Evolutionary conservation across 2,888 invertebrate species (phyloP).

Genomic region (Adineta ricciae): DNA sequence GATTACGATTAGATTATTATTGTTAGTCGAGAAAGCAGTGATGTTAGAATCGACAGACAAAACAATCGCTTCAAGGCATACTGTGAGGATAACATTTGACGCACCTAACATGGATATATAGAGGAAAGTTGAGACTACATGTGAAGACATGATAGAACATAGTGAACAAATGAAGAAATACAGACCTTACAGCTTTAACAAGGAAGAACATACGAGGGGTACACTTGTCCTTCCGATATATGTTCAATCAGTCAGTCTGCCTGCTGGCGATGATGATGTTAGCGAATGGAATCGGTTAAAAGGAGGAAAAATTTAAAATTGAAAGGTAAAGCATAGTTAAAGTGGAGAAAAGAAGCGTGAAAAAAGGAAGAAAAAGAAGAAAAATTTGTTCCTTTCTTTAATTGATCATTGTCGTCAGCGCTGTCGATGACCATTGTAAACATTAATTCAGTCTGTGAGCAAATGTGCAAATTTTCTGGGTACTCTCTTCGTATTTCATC

Average conservation of each 20-base stretch:
- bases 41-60: not conserved
- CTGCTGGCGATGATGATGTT: not conserved
- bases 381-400: not conserved
- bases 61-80: not conserved
- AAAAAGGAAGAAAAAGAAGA: not conserved
- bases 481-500: not conserved
- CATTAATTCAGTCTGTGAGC: not conserved
- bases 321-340: not conserved
- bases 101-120: not conserved
- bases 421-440: not conserved
- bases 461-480: not conserved
- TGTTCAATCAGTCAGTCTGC: not conserved
- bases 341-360: not conserved
- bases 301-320: not conserved
- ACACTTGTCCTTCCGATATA: not conserved
- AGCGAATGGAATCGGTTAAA: not conserved
- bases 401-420: not conserved
- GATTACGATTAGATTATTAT: not conserved
- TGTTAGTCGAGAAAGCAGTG: not conserved
- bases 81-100: conserved; percentile 2
- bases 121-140: not conserved
- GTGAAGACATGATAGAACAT: not conserved
- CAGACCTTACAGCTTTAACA: not conserved
- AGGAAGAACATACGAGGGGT: not conserved
- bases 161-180: not conserved